Evolutionary conservation across 2,113 vertebrate species (phyloP).

Genomic region (Nyctibius bracteatus): DNA sequence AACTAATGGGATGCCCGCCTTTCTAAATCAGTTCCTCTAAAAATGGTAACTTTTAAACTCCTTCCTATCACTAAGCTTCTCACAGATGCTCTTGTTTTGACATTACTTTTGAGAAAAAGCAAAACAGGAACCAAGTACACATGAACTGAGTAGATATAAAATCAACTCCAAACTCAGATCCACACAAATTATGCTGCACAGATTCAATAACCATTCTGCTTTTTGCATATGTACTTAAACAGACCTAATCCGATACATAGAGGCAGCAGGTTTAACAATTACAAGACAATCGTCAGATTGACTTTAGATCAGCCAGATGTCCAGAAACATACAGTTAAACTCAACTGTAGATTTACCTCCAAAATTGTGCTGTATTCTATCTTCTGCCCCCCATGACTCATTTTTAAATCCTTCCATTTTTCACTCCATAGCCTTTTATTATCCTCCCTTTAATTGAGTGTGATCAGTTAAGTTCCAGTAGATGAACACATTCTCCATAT

Average conservation of each 20-base stretch:
- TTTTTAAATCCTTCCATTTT: constrained; percentile 55
- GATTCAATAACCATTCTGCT: not conserved
- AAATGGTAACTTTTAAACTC: not conserved
- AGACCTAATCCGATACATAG: not conserved
- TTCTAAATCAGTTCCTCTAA: not conserved
- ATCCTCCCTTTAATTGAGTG: constrained; percentile 41
- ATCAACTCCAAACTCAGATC: not conserved
- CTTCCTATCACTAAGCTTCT: not conserved
- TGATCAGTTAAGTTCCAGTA: constrained; percentile 54
- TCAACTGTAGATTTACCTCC: not conserved
- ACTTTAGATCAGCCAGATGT: constrained; percentile 42
- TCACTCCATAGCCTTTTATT: constrained; percentile 58
- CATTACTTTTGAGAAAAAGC: not conserved
- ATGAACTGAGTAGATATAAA: not conserved
- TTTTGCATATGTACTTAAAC: constrained; percentile 10
- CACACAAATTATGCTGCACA: not conserved
- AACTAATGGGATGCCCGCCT: not conserved
- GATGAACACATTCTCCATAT: constrained; percentile 22
- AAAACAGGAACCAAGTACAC: not conserved
- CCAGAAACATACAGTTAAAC: constrained; percentile 38
- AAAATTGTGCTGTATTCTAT: not conserved
- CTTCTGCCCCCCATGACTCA: constrained; percentile 2
- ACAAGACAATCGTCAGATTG: not conserved
- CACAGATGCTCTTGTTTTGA: not conserved
- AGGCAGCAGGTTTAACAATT: constrained; percentile 3